Base-by-base conservation (phyloP, 2,888 invertebrate genomes). In the Idaea dimidiata region DNA sequence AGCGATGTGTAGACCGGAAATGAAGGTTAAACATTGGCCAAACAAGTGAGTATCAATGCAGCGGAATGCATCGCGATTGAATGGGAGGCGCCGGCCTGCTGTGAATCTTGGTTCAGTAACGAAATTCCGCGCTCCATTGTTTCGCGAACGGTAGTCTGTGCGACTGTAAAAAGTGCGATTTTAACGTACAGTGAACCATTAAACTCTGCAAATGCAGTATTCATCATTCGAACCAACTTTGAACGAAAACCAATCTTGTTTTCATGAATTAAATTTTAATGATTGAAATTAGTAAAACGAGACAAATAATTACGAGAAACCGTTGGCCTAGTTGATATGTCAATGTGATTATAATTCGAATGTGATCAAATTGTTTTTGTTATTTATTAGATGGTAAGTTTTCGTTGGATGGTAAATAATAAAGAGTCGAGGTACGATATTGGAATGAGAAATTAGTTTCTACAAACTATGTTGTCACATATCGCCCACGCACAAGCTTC, bases 51-150 rank as follows among this genome's bases (percentile, higher is more conserved):
- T 78, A 82, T 82, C 81, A 81, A 80, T 78, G 76, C 77, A 72
- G 76, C 63, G 74, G 66, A 72, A 78, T 74, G 74, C 72, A 76
- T 73, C 70, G 77, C 78, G 72, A 78, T 81, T 86, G 83, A 86
- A 87, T 85, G 83, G 82, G 73, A 79, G 79, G 79, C 78, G 80
- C 77, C 74, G 74, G 73, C 76, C 76, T 84, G 86, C 87, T 78
- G 78, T 78, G 81, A 85, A 88, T 82, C 80, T 83, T 84, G 84
- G 78, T 81, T 77, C 76, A 81, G 79, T 77, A 78, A 83, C 84
- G 72, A 80, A 87, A 89, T 87, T 86, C 87, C 81, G 82, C 75
- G 64, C 71, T 68, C 82, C 82, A 88, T 88, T 89, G 89, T 89
- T 82, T 81, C 77, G 73, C 77, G 75, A 72, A 73, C 72, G 70